These are phyloP conservation scores for Drosophila truncata DNA, from an alignment of 1,140 invertebrate species.

Conservation along the genomic window DNA sequence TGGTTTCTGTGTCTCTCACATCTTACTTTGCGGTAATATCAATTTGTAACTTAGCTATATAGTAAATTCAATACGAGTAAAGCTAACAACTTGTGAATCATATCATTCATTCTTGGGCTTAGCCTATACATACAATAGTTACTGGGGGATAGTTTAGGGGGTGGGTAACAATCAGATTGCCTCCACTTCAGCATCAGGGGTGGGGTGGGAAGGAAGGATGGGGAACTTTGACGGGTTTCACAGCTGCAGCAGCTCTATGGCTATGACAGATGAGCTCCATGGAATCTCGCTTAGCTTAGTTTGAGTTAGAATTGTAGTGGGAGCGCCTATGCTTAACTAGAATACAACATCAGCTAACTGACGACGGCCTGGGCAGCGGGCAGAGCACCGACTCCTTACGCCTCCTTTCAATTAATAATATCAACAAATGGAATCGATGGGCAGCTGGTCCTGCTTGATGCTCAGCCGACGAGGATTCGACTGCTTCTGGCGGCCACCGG, in stretches of 20 bases:
- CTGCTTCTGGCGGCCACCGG: conserved; percentile 42
- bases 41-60: conserved; percentile 73
- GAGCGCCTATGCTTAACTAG: conserved; percentile 70
- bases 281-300: conserved; percentile 56
- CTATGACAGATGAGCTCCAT: conserved; percentile 54
- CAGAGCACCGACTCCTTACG: conserved; percentile 13
- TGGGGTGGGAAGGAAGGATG: background rate
- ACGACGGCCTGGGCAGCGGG: background rate
- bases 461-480: conserved; percentile 76
- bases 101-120: conserved; percentile 48
- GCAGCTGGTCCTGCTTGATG: conserved; percentile 84
- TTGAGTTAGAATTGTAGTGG: conserved; percentile 63
- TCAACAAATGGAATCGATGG: conserved; percentile 85
- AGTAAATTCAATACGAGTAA: conserved; percentile 80
- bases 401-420: conserved; percentile 55
- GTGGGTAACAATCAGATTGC: conserved; percentile 43
- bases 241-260: conserved; percentile 53
- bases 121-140: conserved; percentile 47
- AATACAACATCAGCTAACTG: conserved; percentile 63
- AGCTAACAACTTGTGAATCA: conserved; percentile 61
- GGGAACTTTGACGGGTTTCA: conserved; percentile 28
- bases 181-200: conserved; percentile 40
- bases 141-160: conserved; percentile 3
- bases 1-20: conserved; percentile 57
- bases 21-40: conserved; percentile 70